Evolutionary conservation across 2,797 vertebrate species (phyloP), one percentile per base, ranked within the genome.

Genomic region (Leptatherina wallacei): DNA sequence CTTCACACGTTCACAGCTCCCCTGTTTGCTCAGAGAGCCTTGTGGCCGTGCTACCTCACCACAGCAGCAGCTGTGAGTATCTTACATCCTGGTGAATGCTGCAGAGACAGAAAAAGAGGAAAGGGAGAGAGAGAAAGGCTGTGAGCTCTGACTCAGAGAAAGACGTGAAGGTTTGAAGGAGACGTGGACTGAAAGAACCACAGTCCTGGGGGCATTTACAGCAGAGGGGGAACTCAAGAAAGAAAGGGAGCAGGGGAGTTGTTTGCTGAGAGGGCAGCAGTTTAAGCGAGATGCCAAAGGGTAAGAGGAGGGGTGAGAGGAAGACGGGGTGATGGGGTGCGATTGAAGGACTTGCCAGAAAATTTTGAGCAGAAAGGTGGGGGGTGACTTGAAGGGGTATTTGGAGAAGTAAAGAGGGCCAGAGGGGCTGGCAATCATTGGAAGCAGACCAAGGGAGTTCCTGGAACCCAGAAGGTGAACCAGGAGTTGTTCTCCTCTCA

Each of bases 41-140:
- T 93, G 94, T 86, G 93, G 94, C 92, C 77, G 86, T 79, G 86
- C 89, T 91, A 92, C 87, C 90, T 78, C 90, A 95, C 94, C 94
- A 84, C 94, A 94, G 92, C 82, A 89, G 91, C 94, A 95, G 94
- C 94, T 94, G 93, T 92, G 93, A 94, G 94, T 93, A 92, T 94
- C 93, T 93, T 90, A 93, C 86, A 83, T 91, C 92, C 91, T 69
- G 79, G 87, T 77, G 89, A 89, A 88, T 20, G 29, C 56, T n/a
- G 30, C 63, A 59, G 65, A 71, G 65, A 69, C 54, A 52, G 76
- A 40, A 30, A 74, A 71, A 58, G 81, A 33, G 65, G 36, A 29
- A 54, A 51, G 74, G 57, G 71, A 69, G 72, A 40, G 65, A 35
- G 65, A 77, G 38, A 16, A 14, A 27, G 22, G 24, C 74, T 81